Conservation (phyloP, 2,113 vertebrate species). For the Thinocorus orbignyianus region DNA sequence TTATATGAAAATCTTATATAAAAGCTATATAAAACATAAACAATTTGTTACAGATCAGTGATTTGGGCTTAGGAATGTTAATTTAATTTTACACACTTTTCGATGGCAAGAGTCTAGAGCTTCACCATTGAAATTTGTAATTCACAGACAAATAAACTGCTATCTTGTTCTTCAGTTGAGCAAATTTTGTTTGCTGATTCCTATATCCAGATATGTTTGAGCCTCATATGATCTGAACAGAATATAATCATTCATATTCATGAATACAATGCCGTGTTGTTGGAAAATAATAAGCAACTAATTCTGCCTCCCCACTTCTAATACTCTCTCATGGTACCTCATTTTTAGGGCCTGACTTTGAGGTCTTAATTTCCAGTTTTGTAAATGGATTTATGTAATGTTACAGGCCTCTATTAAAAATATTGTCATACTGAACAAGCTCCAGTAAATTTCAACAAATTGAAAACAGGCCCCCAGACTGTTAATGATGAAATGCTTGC, state of each 20-base stretch:
- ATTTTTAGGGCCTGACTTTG: background rate
- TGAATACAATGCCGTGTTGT: background rate
- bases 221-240: background rate
- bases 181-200: background rate
- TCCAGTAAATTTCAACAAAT: background rate
- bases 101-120: background rate
- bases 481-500: background rate
- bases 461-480: background rate
- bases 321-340: background rate
- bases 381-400: background rate
- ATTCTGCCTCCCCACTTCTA: background rate
- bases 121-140: background rate
- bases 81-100: background rate
- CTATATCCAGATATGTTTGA: background rate
- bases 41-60: background rate
- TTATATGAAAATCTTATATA: background rate
- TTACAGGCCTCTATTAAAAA: background rate
- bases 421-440: background rate
- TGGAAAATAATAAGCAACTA: background rate
- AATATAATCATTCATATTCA: background rate
- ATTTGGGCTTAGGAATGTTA: background rate
- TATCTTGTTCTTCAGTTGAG: background rate
- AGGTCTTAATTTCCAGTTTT: background rate
- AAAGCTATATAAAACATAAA: background rate
- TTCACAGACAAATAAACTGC: background rate